Evolutionary conservation across 2,888 invertebrate genomes (phyloP).

Genomic region (Drosophila suboccidentalis): DNA sequence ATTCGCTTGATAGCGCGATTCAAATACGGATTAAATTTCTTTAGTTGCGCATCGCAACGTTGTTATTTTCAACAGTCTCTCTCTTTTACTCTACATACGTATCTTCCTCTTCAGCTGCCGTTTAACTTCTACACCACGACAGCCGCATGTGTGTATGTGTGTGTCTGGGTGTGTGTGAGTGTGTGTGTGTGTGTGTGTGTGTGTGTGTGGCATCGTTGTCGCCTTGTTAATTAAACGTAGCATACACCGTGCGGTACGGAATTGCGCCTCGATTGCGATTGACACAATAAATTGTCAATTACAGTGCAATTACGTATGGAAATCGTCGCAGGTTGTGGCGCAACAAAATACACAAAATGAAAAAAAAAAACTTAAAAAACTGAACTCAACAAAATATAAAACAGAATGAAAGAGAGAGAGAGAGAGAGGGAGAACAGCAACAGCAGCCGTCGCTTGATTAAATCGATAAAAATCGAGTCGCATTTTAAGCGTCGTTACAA

Average conservation of each 20-base stretch:
- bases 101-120: not conserved
- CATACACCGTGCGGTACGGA: slow-evolving; percentile 65
- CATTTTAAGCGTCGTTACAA: slow-evolving; percentile 68
- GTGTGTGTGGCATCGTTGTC: slow-evolving; percentile 66
- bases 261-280: slow-evolving; percentile 79
- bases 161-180: slow-evolving; percentile 8
- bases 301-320: slow-evolving; percentile 82
- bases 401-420: not conserved
- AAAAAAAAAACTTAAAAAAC: slow-evolving; percentile 10
- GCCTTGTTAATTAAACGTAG: slow-evolving; percentile 80
- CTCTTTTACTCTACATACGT: not conserved
- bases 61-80: slow-evolving; percentile 17
- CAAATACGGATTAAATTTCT: slow-evolving; percentile 70
- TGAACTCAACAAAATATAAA: slow-evolving; percentile 15
- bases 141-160: not conserved
- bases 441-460: slow-evolving; percentile 70
- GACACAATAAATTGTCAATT: slow-evolving; percentile 83
- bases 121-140: slow-evolving; percentile 1
- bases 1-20: slow-evolving; percentile 27
- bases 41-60: slow-evolving; percentile 10
- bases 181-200: slow-evolving; percentile 20
- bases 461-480: slow-evolving; percentile 80
- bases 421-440: not conserved
- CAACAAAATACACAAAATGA: slow-evolving; percentile 36
- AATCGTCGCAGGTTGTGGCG: slow-evolving; percentile 63